Base-by-base conservation (phyloP, 2,888 invertebrate genomes). In the Pterostichus niger region DNA sequence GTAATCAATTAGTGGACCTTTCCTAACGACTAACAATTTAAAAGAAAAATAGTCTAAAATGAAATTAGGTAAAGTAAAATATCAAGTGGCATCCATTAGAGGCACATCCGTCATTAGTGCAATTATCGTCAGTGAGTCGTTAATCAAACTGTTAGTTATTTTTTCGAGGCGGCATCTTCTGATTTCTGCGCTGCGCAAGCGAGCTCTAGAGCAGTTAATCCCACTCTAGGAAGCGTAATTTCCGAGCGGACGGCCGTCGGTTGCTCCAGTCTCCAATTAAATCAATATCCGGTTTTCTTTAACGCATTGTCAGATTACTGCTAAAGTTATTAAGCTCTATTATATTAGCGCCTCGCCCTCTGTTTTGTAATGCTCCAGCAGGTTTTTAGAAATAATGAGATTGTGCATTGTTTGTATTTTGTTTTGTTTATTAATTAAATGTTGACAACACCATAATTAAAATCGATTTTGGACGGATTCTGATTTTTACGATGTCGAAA, bases 281-380 rank as follows among this genome's bases (percentile, higher is more conserved):
- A 73, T 81, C 81, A 81, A 81, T 81, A 81, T 81, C 81, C 81
- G 81, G 81, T 81, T 78, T 81, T 68, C 81, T 81, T 81, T 81
- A 54, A 52, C 54, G 49, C 56, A 81, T 81, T 73, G 71, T 71
- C 71, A 71, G 71, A 71, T 71, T 71, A 71, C 71, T 76, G 35
- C 76, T 31, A 40, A 77, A 77, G 76, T 77, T 77, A 77, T 77
- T 77, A 77, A 54, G 15, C 33, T 56, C n/a, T 15, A 56, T 77
- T 77, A 77, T 56, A 54, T 77, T 56, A 52, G 9, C 71, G 71
- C 11, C 71, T 13, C 44, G 31, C 15, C 35, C 35, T 35, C 64
- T 13, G n/a, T 33, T 40, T 40, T 40, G 40, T 40, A 9, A 40
- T 40, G 40, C 35, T 64, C 35, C 33, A 31, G 24, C 6, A 13